Conservation (phyloP, 2,113 vertebrate genomes). For the Marmota flaviventris region DNA sequence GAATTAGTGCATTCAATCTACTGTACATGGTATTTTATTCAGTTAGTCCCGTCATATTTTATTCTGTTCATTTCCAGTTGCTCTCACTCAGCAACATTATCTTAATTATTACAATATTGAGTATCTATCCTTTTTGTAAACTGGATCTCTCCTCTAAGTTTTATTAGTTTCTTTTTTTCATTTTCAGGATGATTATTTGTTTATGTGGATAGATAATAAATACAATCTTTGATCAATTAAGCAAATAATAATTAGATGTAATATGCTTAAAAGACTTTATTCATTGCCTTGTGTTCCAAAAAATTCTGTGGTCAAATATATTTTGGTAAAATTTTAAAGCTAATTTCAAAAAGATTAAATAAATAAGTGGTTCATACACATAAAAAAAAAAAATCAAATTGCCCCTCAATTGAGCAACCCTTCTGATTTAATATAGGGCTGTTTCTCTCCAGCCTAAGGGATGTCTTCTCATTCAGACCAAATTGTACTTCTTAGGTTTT, state of each 20-base stretch:
- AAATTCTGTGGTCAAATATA: background rate
- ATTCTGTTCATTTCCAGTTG: constrained; percentile 8
- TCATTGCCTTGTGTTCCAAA: background rate
- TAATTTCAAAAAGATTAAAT: constrained; percentile 12
- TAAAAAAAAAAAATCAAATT: background rate
- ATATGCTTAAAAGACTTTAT: background rate
- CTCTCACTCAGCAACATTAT: background rate
- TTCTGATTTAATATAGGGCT: background rate
- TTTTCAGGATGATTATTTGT: background rate
- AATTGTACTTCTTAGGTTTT: background rate
- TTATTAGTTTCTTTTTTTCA: background rate
- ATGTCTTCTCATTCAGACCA: background rate
- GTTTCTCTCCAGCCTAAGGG: background rate
- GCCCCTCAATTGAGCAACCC: background rate
- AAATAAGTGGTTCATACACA: background rate
- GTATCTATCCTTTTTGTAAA: background rate
- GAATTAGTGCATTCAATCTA: background rate
- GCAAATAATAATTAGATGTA: background rate
- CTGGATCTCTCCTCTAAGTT: background rate
- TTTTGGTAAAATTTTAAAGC: constrained; percentile 31
- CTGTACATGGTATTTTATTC: background rate
- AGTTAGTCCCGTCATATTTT: background rate
- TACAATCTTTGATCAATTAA: constrained; percentile 32
- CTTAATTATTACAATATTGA: background rate
- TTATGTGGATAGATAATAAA: background rate